Conservation (phyloP, 2,113 vertebrate species). For the Bubalus kerabau region DNA sequence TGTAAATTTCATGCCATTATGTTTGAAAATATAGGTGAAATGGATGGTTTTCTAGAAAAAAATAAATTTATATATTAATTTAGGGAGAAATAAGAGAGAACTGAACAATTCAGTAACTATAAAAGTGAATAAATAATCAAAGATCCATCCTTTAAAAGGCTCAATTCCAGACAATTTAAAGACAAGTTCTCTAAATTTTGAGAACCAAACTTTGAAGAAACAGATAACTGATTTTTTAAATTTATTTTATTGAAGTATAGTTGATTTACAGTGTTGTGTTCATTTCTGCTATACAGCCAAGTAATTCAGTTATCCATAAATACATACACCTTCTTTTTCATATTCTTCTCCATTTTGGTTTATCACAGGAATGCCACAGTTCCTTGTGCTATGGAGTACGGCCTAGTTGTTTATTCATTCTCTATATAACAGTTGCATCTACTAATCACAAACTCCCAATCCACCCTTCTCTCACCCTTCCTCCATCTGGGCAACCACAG, state of each 20-base stretch:
- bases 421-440: not conserved
- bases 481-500: not conserved
- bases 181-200: not conserved
- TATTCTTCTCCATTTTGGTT: not conserved
- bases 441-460: not conserved
- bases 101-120: not conserved
- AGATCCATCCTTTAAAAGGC: slow-evolving; percentile 10
- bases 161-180: not conserved
- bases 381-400: not conserved
- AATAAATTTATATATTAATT: not conserved
- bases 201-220: not conserved
- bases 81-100: slow-evolving; percentile 4
- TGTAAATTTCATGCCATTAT: not conserved
- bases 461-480: not conserved
- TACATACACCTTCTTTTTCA: not conserved
- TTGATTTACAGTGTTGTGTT: not conserved
- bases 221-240: not conserved
- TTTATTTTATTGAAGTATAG: not conserved
- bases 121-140: slow-evolving; percentile 35
- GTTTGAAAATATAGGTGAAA: slow-evolving; percentile 10
- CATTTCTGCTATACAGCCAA: not conserved
- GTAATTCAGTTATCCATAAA: not conserved
- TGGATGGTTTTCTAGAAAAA: slow-evolving; percentile 19
- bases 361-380: not conserved
- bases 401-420: not conserved